These are phyloP conservation scores for Dendrocincla tyrannina DNA, from an alignment of 2,797 vertebrate species.

Conservation along the genomic window DNA sequence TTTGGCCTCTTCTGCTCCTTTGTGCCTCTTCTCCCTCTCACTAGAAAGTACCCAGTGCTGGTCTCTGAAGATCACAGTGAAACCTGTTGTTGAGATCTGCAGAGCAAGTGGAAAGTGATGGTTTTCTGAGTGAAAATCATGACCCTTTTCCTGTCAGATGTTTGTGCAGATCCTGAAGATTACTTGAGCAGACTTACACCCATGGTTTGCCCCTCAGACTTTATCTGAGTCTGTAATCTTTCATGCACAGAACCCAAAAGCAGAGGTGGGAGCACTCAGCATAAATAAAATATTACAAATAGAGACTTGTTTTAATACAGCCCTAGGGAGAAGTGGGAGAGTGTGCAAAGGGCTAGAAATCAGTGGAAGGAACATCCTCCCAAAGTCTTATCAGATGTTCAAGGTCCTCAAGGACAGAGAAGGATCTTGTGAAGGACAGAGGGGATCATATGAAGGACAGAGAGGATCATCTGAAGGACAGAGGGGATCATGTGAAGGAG, in stretches of 20 bases:
- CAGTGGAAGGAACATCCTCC: neutral
- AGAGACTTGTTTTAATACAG: neutral
- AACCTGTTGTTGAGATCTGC: neutral
- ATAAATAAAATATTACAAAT: neutral
- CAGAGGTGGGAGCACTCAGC: neutral
- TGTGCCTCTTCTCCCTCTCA: neutral
- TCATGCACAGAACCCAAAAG: fast-evolving
- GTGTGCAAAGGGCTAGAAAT: fast-evolving
- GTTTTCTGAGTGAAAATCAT: neutral
- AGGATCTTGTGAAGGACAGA: no score
- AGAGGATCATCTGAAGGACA: neutral
- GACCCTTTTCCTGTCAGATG: neutral
- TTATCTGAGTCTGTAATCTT: neutral
- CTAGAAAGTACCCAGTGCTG: neutral
- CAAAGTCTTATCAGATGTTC: neutral
- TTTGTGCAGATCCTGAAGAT: neutral
- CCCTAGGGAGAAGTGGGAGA: neutral
- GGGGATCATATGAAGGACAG: neutral
- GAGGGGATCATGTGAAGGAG: no score
- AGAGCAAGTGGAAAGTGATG: neutral
- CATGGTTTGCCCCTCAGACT: neutral
- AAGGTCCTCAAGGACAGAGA: neutral
- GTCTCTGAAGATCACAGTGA: neutral
- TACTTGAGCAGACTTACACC: fast-evolving
- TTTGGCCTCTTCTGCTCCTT: neutral